Evolutionary conservation across 2,113 vertebrate genomes (phyloP).

Genomic region (Sinocyclocheilus grahami): DNA sequence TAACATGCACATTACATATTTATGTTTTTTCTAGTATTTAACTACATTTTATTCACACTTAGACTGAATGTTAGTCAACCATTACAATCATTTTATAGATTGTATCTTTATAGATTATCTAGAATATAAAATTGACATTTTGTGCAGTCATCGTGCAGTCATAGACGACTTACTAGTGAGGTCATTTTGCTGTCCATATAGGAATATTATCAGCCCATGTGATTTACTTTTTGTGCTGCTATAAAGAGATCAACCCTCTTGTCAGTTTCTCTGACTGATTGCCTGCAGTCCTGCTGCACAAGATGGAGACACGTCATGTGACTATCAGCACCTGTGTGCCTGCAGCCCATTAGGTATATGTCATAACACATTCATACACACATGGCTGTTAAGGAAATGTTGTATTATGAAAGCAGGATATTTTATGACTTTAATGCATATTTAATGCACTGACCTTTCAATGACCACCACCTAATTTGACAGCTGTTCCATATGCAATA

Average conservation of each 20-base stretch:
- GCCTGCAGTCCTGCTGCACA: background rate
- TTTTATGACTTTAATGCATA: slow-evolving; percentile 8
- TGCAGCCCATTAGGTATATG: slow-evolving; percentile 7
- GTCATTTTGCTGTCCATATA: background rate
- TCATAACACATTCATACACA: background rate
- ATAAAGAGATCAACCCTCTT: slow-evolving; percentile 6
- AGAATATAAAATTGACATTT: background rate
- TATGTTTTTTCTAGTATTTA: background rate
- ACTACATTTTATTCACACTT: background rate
- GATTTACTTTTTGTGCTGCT: background rate
- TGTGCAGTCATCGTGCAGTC: background rate
- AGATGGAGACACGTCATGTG: slow-evolving; percentile 2
- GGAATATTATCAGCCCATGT: background rate
- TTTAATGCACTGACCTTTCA: slow-evolving; percentile 11
- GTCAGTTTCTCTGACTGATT: slow-evolving; percentile 8
- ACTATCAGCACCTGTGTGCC: background rate
- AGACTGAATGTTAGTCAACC: background rate
- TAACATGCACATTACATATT: background rate
- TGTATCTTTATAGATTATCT: background rate
- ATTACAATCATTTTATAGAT: background rate
- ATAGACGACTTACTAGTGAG: background rate
- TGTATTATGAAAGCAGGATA: background rate
- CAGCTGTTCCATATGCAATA: background rate
- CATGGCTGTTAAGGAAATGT: background rate
- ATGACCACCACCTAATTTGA: background rate